These are phyloP conservation scores for Orchesella flavescens DNA, from an alignment of 2,888 invertebrate genomes.

Conservation along the genomic window DNA sequence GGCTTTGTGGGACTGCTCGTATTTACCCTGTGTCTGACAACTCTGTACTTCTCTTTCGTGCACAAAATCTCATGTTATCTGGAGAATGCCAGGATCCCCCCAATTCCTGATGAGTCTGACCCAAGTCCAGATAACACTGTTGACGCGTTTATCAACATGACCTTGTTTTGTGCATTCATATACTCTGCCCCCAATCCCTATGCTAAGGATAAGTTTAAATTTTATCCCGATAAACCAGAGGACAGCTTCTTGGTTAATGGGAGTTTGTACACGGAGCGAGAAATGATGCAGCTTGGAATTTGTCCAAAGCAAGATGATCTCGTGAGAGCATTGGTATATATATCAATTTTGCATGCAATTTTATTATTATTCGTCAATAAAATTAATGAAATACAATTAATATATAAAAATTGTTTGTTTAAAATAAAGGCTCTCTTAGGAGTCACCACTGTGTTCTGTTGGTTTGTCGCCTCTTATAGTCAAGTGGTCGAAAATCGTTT, in stretches of 20 bases:
- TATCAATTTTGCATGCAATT: too few relatives aligned
- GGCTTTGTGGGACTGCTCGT: constrained; percentile 33
- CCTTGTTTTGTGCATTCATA: constrained; percentile 29
- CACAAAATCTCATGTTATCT: constrained; percentile 35
- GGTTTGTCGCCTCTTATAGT: constrained; percentile 26
- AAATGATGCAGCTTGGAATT: constrained; percentile 29
- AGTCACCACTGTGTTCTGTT: constrained; percentile 3
- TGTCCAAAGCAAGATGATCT: constrained; percentile 38
- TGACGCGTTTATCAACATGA: constrained; percentile 1
- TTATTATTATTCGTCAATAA: not conserved
- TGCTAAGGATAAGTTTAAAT: not conserved
- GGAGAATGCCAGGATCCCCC: constrained; percentile 19
- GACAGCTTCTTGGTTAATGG: not conserved
- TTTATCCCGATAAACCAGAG: too few relatives aligned
- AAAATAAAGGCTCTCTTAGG: constrained; percentile 11
- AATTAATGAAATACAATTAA: not conserved
- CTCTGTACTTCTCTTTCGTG: constrained; percentile 42
- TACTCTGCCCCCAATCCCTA: constrained; percentile 13
- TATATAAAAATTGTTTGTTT: not conserved
- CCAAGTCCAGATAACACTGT: too few relatives aligned
- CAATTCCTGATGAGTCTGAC: not conserved
- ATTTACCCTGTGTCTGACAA: constrained; percentile 27
- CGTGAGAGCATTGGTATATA: constrained; percentile 9
- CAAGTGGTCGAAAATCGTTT: constrained; percentile 27
- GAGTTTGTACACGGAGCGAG: not conserved